Conservation (phyloP, 2,888 invertebrate genomes). For the Parasteatoda lunata region DNA sequence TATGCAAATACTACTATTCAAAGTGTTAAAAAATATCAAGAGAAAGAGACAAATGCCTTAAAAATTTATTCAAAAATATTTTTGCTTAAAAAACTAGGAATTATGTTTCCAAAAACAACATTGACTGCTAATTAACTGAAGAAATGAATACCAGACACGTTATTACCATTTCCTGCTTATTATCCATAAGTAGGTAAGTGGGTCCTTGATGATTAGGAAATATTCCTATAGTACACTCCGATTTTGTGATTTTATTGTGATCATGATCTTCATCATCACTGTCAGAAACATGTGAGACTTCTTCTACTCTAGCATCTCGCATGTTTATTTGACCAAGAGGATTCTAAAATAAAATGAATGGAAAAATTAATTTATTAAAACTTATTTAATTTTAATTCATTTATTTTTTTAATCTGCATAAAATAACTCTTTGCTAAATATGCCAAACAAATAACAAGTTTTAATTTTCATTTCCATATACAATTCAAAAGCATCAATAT, state of each 20-base stretch:
- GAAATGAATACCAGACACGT: background rate
- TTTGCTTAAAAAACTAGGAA: too few species aligned
- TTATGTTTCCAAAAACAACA: too few species aligned
- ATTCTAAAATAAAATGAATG: constrained; percentile 79
- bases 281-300: constrained; percentile 89
- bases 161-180: constrained; percentile 92
- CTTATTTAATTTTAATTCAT: too few species aligned
- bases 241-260: constrained; percentile 75
- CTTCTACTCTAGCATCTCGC: constrained; percentile 94
- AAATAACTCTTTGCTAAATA: too few species aligned
- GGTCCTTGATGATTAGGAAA: constrained; percentile 95
- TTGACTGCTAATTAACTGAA: background rate
- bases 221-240: constrained; percentile 87
- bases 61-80: too few species aligned
- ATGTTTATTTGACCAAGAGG: constrained; percentile 96
- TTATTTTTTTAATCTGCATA: too few species aligned
- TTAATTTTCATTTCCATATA: too few species aligned
- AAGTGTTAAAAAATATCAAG: too few species aligned
- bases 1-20: too few species aligned
- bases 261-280: constrained; percentile 69
- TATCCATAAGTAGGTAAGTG: constrained; percentile 92
- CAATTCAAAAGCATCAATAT: too few species aligned
- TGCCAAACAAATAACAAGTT: too few species aligned
- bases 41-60: too few species aligned
- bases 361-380: background rate